Conservation (phyloP, 2,888 invertebrate species). For the Aricia artaxerxes region DNA sequence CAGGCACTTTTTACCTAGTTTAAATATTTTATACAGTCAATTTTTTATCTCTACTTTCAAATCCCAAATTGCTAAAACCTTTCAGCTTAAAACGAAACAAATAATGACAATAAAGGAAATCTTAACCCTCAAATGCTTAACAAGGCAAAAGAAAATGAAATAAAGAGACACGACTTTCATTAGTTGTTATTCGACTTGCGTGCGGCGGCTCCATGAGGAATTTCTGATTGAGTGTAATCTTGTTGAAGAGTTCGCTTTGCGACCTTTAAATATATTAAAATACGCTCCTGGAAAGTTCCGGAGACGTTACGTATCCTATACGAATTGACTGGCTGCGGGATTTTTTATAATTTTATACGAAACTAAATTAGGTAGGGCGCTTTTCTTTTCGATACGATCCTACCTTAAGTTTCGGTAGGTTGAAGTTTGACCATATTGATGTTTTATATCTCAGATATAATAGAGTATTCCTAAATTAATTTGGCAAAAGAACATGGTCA, state of each 20-base stretch:
- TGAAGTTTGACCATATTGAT: too few species aligned
- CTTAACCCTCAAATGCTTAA: constrained; percentile 40
- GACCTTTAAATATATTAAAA: constrained; percentile 32
- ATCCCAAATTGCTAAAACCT: too few species aligned
- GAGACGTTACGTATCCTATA: not conserved
- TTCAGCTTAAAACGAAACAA: not conserved
- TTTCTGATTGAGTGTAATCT: constrained; percentile 41
- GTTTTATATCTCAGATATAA: too few species aligned
- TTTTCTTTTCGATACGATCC: too few species aligned
- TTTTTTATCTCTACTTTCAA: not conserved
- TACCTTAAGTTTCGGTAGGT: too few species aligned
- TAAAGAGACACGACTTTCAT: constrained; percentile 45
- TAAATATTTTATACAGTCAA: too few species aligned
- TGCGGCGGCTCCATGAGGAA: constrained; percentile 43
- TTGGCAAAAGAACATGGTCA: too few species aligned
- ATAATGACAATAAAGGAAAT: constrained; percentile 33
- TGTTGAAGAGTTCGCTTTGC: constrained; percentile 34
- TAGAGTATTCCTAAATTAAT: too few species aligned
- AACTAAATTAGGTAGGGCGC: too few species aligned
- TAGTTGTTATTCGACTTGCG: constrained; percentile 53
- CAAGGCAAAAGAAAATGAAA: not conserved
- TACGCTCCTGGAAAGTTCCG: not conserved
- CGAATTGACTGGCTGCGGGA: not conserved
- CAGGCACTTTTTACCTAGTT: not conserved
- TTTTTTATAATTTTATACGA: not conserved